Conservation (phyloP, 2,888 invertebrate species). For the Andrena bicolor region DNA sequence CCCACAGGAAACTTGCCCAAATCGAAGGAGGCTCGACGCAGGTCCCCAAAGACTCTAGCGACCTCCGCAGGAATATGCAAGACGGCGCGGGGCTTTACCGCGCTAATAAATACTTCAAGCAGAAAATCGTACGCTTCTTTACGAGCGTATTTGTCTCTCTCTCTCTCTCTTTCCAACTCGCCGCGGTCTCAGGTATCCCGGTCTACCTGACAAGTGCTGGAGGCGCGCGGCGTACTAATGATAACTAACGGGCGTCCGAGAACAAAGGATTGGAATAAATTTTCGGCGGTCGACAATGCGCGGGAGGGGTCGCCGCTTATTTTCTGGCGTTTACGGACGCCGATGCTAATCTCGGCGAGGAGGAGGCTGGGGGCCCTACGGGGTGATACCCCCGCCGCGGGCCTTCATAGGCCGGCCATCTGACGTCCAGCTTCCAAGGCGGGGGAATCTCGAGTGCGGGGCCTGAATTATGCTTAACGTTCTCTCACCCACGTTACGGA, state of each 20-base stretch:
- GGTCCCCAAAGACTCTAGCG: not conserved
- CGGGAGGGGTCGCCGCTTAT: conserved; percentile 68
- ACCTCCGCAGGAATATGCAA: not conserved
- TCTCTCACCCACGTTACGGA: conserved; percentile 59
- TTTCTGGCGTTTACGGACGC: conserved; percentile 73
- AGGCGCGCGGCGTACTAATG: conserved; percentile 72
- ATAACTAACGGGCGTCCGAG: conserved; percentile 74
- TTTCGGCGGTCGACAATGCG: conserved; percentile 68
- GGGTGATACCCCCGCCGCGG: conserved; percentile 53
- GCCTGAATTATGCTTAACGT: conserved; percentile 74
- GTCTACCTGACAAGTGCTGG: conserved; percentile 68
- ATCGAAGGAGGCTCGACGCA: no score
- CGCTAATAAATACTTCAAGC: conserved; percentile 54
- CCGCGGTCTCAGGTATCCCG: conserved; percentile 38
- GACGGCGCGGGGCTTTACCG: conserved; percentile 5
- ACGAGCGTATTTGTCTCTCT: conserved; percentile 28
- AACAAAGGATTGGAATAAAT: conserved; percentile 77
- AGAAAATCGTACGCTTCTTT: conserved; percentile 61
- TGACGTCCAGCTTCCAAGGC: conserved; percentile 61
- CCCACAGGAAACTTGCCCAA: no score
- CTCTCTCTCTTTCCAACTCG: not conserved
- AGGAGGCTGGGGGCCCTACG: conserved; percentile 56
- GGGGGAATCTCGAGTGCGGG: conserved; percentile 59
- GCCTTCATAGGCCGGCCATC: conserved; percentile 69
- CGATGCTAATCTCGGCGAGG: conserved; percentile 73